Conservation (phyloP, 2,797 vertebrate genomes). For the Hephaestus fuliginosus region DNA sequence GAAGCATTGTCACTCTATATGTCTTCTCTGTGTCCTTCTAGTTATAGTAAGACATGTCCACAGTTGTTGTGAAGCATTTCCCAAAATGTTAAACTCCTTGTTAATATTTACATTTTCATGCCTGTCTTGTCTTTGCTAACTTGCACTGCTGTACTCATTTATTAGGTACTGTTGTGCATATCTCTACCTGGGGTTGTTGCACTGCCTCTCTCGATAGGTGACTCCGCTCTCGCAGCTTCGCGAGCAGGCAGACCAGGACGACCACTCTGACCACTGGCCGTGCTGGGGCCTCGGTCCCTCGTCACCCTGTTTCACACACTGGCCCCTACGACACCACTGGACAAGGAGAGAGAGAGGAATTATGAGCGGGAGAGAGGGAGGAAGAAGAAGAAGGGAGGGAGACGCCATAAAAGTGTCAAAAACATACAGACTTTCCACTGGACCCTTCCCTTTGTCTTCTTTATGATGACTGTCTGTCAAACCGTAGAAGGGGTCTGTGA, state of each 20-base stretch:
- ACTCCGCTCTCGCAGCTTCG: constrained; percentile 92
- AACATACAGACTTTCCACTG: constrained; percentile 31
- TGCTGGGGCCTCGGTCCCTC: constrained; percentile 89
- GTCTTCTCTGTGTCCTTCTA: constrained; percentile 9
- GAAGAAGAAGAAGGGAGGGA: neutral
- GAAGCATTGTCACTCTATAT: neutral
- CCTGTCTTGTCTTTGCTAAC: neutral
- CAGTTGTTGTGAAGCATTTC: no score
- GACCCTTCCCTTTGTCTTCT: constrained; percentile 39
- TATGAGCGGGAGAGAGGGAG: neutral
- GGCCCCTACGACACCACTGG: constrained; percentile 94
- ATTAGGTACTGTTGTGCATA: neutral
- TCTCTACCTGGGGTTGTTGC: constrained; percentile 89
- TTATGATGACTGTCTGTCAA: constrained; percentile 44
- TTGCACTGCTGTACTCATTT: neutral
- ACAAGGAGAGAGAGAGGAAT: constrained; percentile 27
- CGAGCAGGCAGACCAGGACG: constrained; percentile 90
- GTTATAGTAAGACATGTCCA: neutral
- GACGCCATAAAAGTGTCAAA: constrained; percentile 40
- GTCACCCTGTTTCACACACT: constrained; percentile 92
- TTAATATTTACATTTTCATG: neutral
- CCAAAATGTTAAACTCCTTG: neutral
- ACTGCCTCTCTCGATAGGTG: constrained; percentile 89
- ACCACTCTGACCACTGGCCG: constrained; percentile 92
- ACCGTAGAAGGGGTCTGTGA: constrained; percentile 22